Evolutionary conservation across 1,140 invertebrate genomes (phyloP).

Genomic region (Copidosoma floridanum): DNA sequence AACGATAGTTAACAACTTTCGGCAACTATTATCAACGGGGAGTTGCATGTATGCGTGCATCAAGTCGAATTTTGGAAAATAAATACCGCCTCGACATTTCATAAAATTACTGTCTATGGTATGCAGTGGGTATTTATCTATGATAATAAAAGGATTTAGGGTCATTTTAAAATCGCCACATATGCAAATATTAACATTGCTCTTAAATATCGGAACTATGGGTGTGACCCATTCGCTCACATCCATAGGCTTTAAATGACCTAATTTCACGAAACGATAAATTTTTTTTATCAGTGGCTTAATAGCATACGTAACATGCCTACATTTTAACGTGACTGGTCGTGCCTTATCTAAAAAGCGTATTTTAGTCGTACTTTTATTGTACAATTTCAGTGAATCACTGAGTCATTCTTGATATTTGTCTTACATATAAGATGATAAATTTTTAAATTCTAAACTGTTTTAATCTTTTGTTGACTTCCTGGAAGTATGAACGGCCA

Average conservation of each 20-base stretch:
- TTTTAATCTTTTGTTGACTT: not conserved
- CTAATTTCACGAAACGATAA: not conserved
- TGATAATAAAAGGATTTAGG: not conserved
- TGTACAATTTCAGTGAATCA: not conserved
- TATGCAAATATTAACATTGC: constrained; percentile 43
- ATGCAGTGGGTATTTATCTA: constrained; percentile 1
- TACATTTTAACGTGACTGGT: not conserved
- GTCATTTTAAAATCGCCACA: constrained; percentile 43
- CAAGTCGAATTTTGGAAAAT: constrained; percentile 1
- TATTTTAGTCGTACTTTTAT: not conserved
- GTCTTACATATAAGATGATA: not conserved
- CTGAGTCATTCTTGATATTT: not conserved
- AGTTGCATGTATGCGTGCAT: constrained; percentile 8
- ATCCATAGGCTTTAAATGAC: not conserved
- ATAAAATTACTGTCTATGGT: not conserved
- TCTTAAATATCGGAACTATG: constrained; percentile 43
- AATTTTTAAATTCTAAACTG: not conserved
- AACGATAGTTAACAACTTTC: not conserved
- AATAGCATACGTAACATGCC: not conserved
- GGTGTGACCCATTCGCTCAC: not conserved
- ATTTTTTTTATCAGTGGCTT: not conserved
- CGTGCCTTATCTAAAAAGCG: not conserved
- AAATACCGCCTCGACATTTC: not conserved
- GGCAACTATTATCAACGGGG: not conserved
- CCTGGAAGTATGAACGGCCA: constrained; percentile 5